A percentile compares a stretch with the other conserved stretches of the same genome.
Evolutionary conservation across 1,140 invertebrate genomes (phyloP).

Genomic region (Bursaphelenchus mucronatus): DNA sequence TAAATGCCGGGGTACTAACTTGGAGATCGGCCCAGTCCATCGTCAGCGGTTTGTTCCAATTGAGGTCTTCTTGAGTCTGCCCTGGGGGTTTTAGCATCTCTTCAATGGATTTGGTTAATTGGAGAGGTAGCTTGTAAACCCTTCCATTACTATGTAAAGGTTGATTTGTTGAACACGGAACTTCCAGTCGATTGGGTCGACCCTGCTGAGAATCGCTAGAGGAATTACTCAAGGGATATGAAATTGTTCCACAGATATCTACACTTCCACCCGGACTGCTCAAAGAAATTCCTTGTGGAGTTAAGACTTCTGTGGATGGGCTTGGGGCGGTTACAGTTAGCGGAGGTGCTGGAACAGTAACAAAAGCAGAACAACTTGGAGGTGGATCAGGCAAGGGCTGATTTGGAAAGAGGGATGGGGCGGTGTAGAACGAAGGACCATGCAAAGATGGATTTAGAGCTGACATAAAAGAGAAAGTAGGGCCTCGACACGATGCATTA

Average conservation of each 20-base stretch:
- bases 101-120: constrained; percentile 34
- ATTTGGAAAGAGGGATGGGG: constrained; percentile 12
- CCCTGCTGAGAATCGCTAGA: too few species aligned
- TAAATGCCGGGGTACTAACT: constrained; percentile 29
- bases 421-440: constrained; percentile 6
- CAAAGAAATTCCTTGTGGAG: background rate
- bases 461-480: constrained; percentile 10
- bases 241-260: too few species aligned
- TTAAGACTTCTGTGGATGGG: constrained; percentile 16
- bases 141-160: too few species aligned
- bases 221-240: too few species aligned
- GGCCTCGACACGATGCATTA: background rate
- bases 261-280: background rate
- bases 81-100: constrained; percentile 26
- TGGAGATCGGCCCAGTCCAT: constrained; percentile 33
- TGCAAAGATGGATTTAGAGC: constrained; percentile 13
- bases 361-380: background rate
- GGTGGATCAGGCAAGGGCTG: constrained; percentile 17
- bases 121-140: constrained; percentile 24
- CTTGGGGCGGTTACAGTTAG: background rate
- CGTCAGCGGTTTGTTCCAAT: constrained; percentile 28
- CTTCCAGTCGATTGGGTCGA: too few species aligned
- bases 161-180: too few species aligned
- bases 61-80: background rate
- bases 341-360: constrained; percentile 12